Conservation (phyloP, 2,797 vertebrate species). For the Carcharodon carcharias region DNA sequence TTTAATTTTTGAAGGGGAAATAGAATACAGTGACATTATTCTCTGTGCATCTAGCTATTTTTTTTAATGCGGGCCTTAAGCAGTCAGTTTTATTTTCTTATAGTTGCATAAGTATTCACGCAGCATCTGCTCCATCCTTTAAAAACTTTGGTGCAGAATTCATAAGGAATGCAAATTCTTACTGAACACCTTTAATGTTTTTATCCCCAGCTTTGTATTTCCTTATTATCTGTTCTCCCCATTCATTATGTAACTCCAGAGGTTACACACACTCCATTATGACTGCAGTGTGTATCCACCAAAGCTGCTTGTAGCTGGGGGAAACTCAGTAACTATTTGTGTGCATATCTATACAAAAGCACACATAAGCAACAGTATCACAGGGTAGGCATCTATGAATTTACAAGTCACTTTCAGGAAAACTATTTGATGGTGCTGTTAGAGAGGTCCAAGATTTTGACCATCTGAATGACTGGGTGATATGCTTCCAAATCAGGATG, state of each 20-base stretch:
- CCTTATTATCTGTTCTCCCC: neutral
- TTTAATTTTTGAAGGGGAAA: neutral
- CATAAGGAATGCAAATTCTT: neutral
- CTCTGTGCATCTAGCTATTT: neutral
- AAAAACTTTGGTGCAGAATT: neutral
- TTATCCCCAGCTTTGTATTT: neutral
- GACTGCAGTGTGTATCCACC: neutral
- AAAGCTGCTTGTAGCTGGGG: neutral
- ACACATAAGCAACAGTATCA: neutral
- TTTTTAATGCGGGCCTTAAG: too few species aligned
- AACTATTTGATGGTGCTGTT: neutral
- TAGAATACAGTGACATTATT: neutral
- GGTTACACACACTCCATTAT: neutral
- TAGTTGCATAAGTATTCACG: neutral
- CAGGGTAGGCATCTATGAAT: neutral
- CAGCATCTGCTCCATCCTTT: neutral
- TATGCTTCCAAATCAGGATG: neutral
- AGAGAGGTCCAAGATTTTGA: neutral
- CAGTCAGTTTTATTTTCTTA: neutral
- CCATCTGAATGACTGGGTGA: rapidly evolving
- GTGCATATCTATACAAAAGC: neutral
- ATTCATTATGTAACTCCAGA: neutral
- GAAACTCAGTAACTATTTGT: neutral
- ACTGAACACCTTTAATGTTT: neutral
- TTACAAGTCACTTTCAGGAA: neutral